phyloP scores from a whole-genome alignment of 2,113 vertebrate species.

The Indri indri region DNA sequence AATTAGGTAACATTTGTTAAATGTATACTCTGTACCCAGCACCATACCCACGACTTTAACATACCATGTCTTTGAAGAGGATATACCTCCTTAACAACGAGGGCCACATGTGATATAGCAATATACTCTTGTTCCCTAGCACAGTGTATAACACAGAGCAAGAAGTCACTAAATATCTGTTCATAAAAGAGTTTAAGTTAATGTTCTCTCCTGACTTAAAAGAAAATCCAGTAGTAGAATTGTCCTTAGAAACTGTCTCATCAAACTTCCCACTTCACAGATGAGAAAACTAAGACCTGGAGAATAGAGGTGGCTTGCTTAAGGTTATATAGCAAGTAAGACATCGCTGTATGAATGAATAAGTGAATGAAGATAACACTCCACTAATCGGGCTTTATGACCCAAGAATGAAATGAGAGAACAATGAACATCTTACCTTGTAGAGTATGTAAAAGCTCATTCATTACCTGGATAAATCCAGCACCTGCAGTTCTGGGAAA shows the following conservation, averaged over 20 bases:
- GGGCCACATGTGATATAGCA: not conserved
- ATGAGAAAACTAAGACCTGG: not conserved
- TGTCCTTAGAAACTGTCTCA: not conserved
- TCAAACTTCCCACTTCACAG: not conserved
- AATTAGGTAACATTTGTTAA: not conserved
- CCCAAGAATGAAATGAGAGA: not conserved
- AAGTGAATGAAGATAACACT: not conserved
- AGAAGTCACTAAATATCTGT: not conserved
- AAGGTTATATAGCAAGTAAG: not conserved
- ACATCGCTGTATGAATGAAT: not conserved
- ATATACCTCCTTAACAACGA: not conserved
- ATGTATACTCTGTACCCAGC: not conserved
- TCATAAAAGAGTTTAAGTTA: not conserved
- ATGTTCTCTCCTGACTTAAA: not conserved
- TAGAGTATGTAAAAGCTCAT: not conserved
- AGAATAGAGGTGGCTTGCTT: not conserved
- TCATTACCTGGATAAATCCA: constrained; percentile 87
- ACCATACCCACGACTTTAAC: not conserved
- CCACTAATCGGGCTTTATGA: not conserved
- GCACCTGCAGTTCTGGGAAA: constrained; percentile 77
- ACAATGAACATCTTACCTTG: not conserved
- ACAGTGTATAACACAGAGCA: not conserved
- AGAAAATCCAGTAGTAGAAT: not conserved
- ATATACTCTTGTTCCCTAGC: not conserved
- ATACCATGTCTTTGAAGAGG: not conserved